Percentiles rank a stretch among this genome's conserved stretches.
Evolutionary conservation across 2,888 invertebrate species (phyloP).

Genomic region (Silvanus unidentatus): DNA sequence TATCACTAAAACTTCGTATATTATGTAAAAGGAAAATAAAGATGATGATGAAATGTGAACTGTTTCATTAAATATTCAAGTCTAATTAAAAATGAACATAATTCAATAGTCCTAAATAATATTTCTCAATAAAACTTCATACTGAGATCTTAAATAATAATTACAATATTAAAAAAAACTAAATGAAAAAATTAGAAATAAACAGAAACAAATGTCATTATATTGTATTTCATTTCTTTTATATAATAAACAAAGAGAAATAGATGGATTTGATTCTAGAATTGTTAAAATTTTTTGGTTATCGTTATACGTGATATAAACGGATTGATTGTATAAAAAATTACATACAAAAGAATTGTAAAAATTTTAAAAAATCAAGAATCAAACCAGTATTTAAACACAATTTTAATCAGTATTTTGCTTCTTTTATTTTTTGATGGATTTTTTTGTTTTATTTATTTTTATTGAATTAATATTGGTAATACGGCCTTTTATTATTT

Average conservation of each 20-base stretch:
- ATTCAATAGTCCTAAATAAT: too few species aligned
- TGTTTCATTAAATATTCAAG: too few species aligned
- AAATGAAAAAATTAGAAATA: constrained; percentile 9
- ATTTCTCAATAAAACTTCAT: constrained; percentile 1
- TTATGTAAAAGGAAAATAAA: too few species aligned
- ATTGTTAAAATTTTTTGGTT: constrained; percentile 19
- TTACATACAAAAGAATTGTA: constrained; percentile 22
- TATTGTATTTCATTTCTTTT: constrained; percentile 8
- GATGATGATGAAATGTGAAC: too few species aligned
- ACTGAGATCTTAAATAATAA: constrained; percentile 1
- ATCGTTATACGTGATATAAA: constrained; percentile 6
- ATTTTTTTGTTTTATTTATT: constrained; percentile 10
- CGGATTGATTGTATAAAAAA: constrained; percentile 24
- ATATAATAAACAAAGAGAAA: constrained; percentile 12
- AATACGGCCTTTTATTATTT: constrained; percentile 21
- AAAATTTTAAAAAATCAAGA: constrained; percentile 28
- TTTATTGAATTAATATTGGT: constrained; percentile 6
- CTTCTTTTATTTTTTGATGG: constrained; percentile 19
- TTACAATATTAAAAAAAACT: constrained; percentile 2
- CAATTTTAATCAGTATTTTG: constrained; percentile 20
- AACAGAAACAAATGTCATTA: constrained; percentile 1
- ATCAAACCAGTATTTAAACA: constrained; percentile 26
- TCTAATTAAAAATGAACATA: too few species aligned
- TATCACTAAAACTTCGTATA: too few species aligned
- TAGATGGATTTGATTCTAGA: constrained; percentile 23